Evolutionary conservation across 1,140 invertebrate species (phyloP), one percentile per base, ranked within the genome.

Genomic region (Caenorhabditis remanei): DNA sequence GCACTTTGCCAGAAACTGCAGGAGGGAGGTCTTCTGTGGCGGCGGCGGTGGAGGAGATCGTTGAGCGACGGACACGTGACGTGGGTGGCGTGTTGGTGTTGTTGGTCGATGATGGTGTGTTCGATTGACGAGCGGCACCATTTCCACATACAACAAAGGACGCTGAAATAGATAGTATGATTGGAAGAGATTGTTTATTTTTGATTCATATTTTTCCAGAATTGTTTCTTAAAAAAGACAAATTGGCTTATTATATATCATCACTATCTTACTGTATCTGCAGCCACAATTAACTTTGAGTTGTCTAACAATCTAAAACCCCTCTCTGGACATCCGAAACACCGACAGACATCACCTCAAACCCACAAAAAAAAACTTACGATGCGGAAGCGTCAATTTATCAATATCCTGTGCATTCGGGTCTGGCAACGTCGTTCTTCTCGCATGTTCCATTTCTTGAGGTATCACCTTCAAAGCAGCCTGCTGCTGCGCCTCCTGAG

Each of bases 361-460:
- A 53, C 50, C 50, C 50, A 53, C 46, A 50, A 82, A 16, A 83
- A 82, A 79, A 71, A 55, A 85, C 87, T 85, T 24, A 89, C 88
- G 90, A 58, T 84, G 56, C 40, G 88, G 88, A 24, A 87, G 87
- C 7, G 83, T 85, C 89, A 89, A 87, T n/a, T 88, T 87, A 32
- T 89, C 88, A 83, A 89, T 88, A n/a, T 65, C 50, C n/a, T 63
- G 63, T 24, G 55, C 71, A 32, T 88, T 88, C 16, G 79, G 75
- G 14, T 55, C 61, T 8, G 41, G 61, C 1, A 67, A 13, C 6
- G 50, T 65, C 1, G 58, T 84, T 19, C 71, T n/a, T n/a, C 71
- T 53, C 0, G 8, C 21, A 63, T 63, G 24, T 0, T 63, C 40
- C 40, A 43, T 21, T 1, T 50, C 58, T 79, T 32, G 9, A 14